Evolutionary conservation across 2,888 invertebrate species (phyloP).

Genomic region (Diaphora mendica): DNA sequence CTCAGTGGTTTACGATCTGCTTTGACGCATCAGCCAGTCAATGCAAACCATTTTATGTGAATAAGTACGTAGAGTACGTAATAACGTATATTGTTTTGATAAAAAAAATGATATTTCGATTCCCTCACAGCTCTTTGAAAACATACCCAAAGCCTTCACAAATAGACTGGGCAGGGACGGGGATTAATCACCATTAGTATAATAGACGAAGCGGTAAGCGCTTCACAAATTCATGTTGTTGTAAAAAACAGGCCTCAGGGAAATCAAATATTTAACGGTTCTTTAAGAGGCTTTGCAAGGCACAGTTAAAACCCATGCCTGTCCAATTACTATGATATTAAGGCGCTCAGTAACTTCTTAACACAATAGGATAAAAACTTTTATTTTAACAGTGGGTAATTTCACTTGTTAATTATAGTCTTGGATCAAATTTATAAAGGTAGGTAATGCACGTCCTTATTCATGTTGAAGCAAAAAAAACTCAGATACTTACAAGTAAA

Average conservation of each 20-base stretch:
- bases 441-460: no score
- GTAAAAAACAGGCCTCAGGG: not conserved
- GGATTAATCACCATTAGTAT: constrained; percentile 7
- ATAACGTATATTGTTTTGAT: constrained; percentile 53
- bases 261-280: constrained; percentile 11
- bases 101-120: not conserved
- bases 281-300: constrained; percentile 6
- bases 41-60: no score
- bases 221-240: not conserved
- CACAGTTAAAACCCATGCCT: not conserved
- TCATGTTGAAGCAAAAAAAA: no score
- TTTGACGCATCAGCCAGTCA: no score
- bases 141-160: not conserved
- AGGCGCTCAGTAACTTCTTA: not conserved
- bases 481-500: no score
- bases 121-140: not conserved
- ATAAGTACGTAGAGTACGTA: not conserved
- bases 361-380: not conserved
- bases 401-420: not conserved
- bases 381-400: not conserved
- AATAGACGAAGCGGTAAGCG: constrained; percentile 1
- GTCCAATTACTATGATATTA: not conserved
- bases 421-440: no score
- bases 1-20: no score
- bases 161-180: not conserved